Base-by-base conservation (phyloP, 2,888 invertebrate species). In the Operophtera brumata region DNA sequence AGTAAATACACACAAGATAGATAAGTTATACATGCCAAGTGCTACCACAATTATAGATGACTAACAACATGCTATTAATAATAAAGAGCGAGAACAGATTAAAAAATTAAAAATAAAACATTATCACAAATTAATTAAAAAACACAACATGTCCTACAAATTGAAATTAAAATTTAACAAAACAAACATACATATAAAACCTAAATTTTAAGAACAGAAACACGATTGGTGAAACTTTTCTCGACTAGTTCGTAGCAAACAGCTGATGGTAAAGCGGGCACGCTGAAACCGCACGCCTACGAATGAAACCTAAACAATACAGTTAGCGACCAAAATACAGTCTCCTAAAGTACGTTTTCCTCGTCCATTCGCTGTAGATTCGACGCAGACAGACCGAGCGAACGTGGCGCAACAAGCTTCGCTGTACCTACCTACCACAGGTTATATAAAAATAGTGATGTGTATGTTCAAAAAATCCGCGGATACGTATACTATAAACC, bases 401-500 rank as follows among this genome's bases (percentile, higher is more conserved):
- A 20, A 4, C 20, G 20, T 82, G 82, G 78, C 81, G 84, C 78
- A 82, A 81, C 75, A 55, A 45, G 44, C 64, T 48, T 68, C 62
- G 65, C 70, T n/a, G n/a, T n/a, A n/a, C n/a, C n/a, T 61, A 64
- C 72, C 68, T 41, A 77, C 45, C 25, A 77, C 80, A 64, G 77
- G 84, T 85, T 85, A 85, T 80, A 85, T 86, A 86, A 9, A 86
- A 86, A 84, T 35, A 41, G 41, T 49, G 42, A 13, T 36, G 26
- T 13, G 12, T 2, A 7, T 30, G 2, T 30, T 30, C 30, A 30
- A 30, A 30, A 30, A 2, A 30, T 8, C 7, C 9, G 30, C 30
- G 9, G 30, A 30, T 30, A 30, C 30, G 8, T 2, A 30, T 30
- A 30, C 30, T 7, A 8, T 9, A 30, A 6, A 30, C 30, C 9